Evolutionary conservation across 2,888 invertebrate species (phyloP).

Genomic region (Stenchaetothrips biformis): DNA sequence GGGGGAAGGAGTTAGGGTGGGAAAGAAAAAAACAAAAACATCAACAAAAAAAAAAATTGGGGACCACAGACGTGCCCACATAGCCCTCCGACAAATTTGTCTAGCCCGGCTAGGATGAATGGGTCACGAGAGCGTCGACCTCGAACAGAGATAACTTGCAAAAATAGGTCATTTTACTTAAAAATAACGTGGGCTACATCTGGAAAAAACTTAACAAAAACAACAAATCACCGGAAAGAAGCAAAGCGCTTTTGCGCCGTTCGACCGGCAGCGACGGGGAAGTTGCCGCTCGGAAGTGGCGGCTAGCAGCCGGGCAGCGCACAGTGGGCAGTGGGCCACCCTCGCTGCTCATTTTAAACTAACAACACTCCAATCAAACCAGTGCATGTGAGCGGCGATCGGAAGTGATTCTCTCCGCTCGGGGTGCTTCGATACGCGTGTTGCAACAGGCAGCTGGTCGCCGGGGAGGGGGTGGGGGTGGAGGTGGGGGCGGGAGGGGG

Average conservation of each 20-base stretch:
- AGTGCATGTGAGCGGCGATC: background rate
- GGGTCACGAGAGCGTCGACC: background rate
- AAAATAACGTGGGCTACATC: no score
- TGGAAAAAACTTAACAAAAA: background rate
- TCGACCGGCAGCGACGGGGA: no score
- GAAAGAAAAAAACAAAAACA: background rate
- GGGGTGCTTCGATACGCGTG: background rate
- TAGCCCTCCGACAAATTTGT: background rate
- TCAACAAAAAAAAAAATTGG: no score
- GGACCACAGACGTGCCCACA: background rate
- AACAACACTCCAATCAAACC: background rate
- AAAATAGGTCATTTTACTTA: no score
- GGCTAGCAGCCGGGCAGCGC: no score
- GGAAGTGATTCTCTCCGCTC: background rate
- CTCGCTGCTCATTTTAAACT: no score
- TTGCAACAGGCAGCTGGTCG: conserved; percentile 2
- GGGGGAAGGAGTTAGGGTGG: background rate
- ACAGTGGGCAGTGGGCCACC: no score
- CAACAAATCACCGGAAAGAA: no score
- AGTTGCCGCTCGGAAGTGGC: no score
- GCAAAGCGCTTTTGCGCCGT: no score
- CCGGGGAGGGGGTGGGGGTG: background rate
- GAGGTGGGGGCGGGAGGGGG: background rate
- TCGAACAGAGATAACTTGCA: background rate
- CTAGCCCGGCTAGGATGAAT: background rate